Evolutionary conservation across 1,140 invertebrate genomes (phyloP), one percentile per base, ranked within the genome.

Genomic region (Eurosta solidaginis): DNA sequence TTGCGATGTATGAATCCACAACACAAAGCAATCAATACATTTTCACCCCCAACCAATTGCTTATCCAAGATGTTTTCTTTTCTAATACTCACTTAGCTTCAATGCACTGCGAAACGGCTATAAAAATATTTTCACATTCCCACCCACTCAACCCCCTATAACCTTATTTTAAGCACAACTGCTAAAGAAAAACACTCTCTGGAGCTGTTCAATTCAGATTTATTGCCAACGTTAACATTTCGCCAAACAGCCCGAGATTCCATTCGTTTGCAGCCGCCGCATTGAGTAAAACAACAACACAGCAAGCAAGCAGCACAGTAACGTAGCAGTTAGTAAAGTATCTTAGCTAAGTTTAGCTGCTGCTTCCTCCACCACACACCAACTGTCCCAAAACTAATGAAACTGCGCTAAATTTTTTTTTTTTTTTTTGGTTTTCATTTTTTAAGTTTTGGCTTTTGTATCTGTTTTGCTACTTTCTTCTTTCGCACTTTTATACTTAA

Each of bases 51-150:
- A 9, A 47, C 45, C 45, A 47, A 17, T 17, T 17, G n/a, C n/a
- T n/a, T n/a, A n/a, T n/a, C n/a, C n/a, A n/a, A n/a, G n/a, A n/a
- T n/a, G n/a, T 47, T 4, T 17, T 1, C 45, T 9, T 4, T n/a
- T 47, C 14, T 47, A 17, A 14, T 47, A n/a, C 45, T 3, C 7
- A 12, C 45, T 47, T n/a, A 17, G n/a, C 25, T 59, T 6, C 52
- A 59, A 40, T 2, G n/a, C n/a, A n/a, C n/a, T n/a, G n/a, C n/a
- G n/a, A n/a, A n/a, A n/a, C 5, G 59, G 59, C 2, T 7, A 68
- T 33, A 68, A 68, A 68, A 68, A 68, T 68, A 68, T 68, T 68
- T 68, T 68, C n/a, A 36, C 59, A 68, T n/a, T 17, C n/a, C 22
- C n/a, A n/a, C n/a, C n/a, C n/a, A n/a, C n/a, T n/a, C n/a, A n/a